Evolutionary conservation across 2,888 invertebrate species (phyloP), one percentile per base, ranked within the genome.

Genomic region (Adineta ricciae): DNA sequence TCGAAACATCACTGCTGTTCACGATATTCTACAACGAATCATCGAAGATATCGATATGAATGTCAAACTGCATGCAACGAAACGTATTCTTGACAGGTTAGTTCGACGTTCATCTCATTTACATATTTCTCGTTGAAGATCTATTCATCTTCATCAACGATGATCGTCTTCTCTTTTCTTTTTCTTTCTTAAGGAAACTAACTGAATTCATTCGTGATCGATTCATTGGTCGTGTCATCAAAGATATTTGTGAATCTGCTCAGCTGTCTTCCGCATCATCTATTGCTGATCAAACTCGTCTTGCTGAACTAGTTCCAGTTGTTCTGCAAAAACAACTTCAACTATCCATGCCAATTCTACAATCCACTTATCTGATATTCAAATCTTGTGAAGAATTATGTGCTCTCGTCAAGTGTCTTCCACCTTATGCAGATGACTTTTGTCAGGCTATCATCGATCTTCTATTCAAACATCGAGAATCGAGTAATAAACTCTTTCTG

Each of bases 361-460:
- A 84, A 49, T 73, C 56, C 24, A 82, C 83, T 24, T 52, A 72
- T 27, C 73, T 64, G 21, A 83, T 85, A 38, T 85, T 52, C 36
- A 52, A 84, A 56, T 83, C 83, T 36, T 85, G 85, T 32, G 46
- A 72, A 38, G 85, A 85, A 46, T 84, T 85, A 52, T 85, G 72
- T 49, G 50, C 83, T 27, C 52, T 85, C 19, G 83, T 85, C 0
- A 85, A 84, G 84, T 83, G 83, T 38, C 73, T 85, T 73, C 56
- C 56, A 5, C 83, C 85, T 16, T 85, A 85, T 82, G 85, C 85
- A 2, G 41, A 72, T 46, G 85, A 85, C 9, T 85, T 83, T 27
- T 82, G 83, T 46, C 49, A 78, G 32, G 85, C 85, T n/a, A 85
- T 85, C 52, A 82, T 49, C 27, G 50, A 72, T 41, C 49, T 85